Evolutionary conservation across 2,888 invertebrate genomes (phyloP), one percentile per base, ranked within the genome.

Genomic region (Mythimna vitellina): DNA sequence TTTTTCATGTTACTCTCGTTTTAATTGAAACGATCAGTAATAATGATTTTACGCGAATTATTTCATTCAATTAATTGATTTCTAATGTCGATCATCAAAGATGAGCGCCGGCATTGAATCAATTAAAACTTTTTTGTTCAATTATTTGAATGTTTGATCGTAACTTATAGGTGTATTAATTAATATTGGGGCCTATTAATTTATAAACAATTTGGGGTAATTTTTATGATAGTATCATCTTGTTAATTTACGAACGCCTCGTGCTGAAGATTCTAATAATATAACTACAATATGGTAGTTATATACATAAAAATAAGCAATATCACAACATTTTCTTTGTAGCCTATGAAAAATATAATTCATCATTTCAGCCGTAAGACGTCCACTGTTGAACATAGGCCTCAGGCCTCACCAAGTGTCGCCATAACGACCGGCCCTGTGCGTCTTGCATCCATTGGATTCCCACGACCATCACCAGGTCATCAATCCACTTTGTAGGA

Each of bases 21-120:
- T 72, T 80, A 72, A 84, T 84, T 84, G 77, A 73, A 77, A 82
- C 74, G 56, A 73, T 66, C 74, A 72, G 32, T 62, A 70, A 81
- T 76, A 81, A 76, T 84, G 63, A 76, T 78, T 84, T 78, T 76
- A 84, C 82, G 86, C 85, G 64, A 86, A 84, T 82, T 83, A 81
- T 81, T 76, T 70, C 7, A 64, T 80, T 76, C 69, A 66, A 84
- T 84, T 80, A 68, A 84, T 82, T 73, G 77, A 80, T 76, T 68
- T 74, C 70, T 38, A 73, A 66, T 71, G 54, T 66, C 54, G 25
- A 78, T 73, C 70, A 70, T 84, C 84, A 86, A 84, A 84, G 82
- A 80, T 76, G 53, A 17, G 73, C 70, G 74, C 79, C 86, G 71
- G 57, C 54, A 53, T 68, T 63, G 60, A 74, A 78, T 72, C 86